Evolutionary conservation across 2,888 invertebrate genomes (phyloP).

Genomic region (Enchytraeus crypticus): DNA sequence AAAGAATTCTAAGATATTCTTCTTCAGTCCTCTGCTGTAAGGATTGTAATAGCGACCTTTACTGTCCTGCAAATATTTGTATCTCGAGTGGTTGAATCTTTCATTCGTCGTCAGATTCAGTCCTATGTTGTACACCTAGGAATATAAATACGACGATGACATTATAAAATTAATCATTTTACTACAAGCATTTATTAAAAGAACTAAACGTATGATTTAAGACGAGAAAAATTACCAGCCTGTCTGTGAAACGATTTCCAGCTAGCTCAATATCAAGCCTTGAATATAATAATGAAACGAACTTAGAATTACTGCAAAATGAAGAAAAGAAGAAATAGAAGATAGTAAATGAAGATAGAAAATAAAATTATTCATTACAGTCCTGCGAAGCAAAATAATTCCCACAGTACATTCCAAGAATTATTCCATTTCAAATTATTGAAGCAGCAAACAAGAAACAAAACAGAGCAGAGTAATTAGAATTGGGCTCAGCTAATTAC

Average conservation of each 20-base stretch:
- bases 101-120: slow-evolving; percentile 91
- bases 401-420: too few species aligned
- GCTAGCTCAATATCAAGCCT: neutral
- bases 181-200: neutral
- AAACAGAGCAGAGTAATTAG: too few species aligned
- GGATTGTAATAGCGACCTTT: slow-evolving; percentile 81
- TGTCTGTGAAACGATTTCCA: neutral
- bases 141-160: slow-evolving; percentile 24
- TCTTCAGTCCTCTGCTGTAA: slow-evolving; percentile 76
- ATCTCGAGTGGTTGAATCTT: slow-evolving; percentile 85
- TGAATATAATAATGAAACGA: neutral
- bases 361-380: too few species aligned
- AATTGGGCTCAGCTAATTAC: too few species aligned
- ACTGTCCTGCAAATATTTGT: slow-evolving; percentile 78
- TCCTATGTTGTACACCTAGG: slow-evolving; percentile 76
- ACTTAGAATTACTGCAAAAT: neutral
- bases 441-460: too few species aligned
- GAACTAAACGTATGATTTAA: neutral
- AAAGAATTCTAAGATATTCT: slow-evolving; percentile 81
- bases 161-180: neutral
- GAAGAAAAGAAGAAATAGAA: neutral
- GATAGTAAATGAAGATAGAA: too few species aligned
- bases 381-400: too few species aligned
- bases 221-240: neutral
- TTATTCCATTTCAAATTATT: too few species aligned